Conservation (phyloP, 1,140 invertebrate genomes). For the Papilio polytes region DNA sequence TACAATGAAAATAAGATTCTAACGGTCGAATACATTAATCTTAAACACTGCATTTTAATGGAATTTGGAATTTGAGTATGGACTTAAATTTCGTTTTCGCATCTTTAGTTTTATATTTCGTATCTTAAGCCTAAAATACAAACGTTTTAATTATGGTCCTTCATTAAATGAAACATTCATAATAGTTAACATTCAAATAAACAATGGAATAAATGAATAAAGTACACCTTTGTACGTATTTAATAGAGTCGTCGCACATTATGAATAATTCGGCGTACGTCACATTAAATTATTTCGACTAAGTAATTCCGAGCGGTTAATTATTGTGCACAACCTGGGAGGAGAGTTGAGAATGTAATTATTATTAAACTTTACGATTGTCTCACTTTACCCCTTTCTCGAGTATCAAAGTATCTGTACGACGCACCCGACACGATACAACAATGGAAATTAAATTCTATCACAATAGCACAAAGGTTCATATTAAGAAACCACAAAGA, state of each 20-base stretch:
- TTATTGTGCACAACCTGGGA: slow-evolving; percentile 81
- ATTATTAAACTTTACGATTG: slow-evolving; percentile 84
- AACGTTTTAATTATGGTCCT: background rate
- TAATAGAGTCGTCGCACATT: slow-evolving; percentile 55
- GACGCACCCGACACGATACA: slow-evolving; percentile 43
- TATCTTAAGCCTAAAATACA: too few species aligned
- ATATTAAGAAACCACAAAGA: slow-evolving; percentile 46
- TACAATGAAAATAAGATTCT: too few species aligned
- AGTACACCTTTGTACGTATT: slow-evolving; percentile 23
- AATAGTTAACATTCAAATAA: background rate
- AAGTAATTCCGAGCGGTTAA: slow-evolving; percentile 83
- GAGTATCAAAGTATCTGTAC: slow-evolving; percentile 45
- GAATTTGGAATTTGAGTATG: too few species aligned
- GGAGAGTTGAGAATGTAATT: slow-evolving; percentile 83
- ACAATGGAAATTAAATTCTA: slow-evolving; percentile 50
- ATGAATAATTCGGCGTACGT: slow-evolving; percentile 71
- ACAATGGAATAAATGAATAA: background rate
- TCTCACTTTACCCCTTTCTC: slow-evolving; percentile 82
- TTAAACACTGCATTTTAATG: too few species aligned
- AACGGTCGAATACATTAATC: too few species aligned
- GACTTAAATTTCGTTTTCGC: too few species aligned
- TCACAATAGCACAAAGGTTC: slow-evolving; percentile 46
- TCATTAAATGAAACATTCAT: background rate
- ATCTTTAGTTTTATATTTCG: too few species aligned
- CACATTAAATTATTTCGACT: slow-evolving; percentile 83